Evolutionary conservation across 64 coral and sea anemone species (phyloP), one percentile per base, ranked within the genome.

Genomic region (Stylophora pistillata): DNA sequence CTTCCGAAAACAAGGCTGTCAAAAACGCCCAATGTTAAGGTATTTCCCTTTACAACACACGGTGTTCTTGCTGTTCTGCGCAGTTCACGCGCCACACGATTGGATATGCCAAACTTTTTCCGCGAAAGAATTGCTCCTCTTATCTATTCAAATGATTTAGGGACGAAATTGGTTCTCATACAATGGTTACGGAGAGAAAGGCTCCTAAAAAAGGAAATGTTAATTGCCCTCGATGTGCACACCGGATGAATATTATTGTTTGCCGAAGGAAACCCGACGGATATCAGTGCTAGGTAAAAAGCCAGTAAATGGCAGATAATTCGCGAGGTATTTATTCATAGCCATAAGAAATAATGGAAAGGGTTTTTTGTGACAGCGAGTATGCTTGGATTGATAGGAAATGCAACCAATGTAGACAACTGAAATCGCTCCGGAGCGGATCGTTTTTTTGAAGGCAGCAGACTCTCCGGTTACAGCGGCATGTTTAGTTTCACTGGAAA

Each of bases 131-230:
- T 73, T 15, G 31, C 71, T 73, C 71, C 71, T 73, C 71, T 73
- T 73, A 25, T 73, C 33, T 73, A 31, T 15, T 31, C 29, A 25
- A 15, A 73, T 73, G 30, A 73, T 73, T 30, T 73, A 30, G 33
- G 71, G 27, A 73, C 71, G 14, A 73, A 73, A 30, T 30, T 73
- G 9, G 9, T 25, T 30, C 71, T 73, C 15, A 73, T 73, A 5
- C 26, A 15, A 25, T 73, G 71, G 71, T 73, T 73, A 73, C 71
- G 33, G 71, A 73, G 71, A 73, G 33, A 73, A 4, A 73, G 71
- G 33, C 29, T 73, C 71, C 30, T 73, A 73, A 73, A 15, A 73
- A 73, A n/a, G n/a, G 31, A 6, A 73, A 15, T 25, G 71, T 73
- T 30, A 73, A 30, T 30, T 41, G 71, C 27, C 29, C 29, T 15